Conservation (phyloP, 2,113 vertebrate genomes). For the Chelonoidis abingdonii region DNA sequence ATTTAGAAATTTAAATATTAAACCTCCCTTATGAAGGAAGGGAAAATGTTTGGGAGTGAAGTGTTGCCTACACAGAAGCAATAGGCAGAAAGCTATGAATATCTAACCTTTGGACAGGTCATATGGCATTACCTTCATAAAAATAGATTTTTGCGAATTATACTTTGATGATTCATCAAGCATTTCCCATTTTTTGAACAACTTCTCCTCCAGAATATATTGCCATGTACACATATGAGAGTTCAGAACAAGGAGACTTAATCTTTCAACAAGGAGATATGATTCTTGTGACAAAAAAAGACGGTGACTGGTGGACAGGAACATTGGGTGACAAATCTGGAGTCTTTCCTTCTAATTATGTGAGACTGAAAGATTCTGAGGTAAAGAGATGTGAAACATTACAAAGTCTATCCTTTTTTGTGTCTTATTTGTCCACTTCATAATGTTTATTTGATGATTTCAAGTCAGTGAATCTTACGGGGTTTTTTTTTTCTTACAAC, state of each 20-base stretch:
- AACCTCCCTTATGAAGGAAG: neutral
- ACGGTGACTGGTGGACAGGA: constrained; percentile 99
- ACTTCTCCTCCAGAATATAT: constrained; percentile 88
- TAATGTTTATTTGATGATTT: neutral
- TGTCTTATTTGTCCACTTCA: neutral
- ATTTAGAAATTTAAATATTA: neutral
- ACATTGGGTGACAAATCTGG: constrained; percentile 91
- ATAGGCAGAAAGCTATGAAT: neutral
- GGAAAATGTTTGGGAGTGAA: neutral
- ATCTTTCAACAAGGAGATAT: constrained; percentile 98
- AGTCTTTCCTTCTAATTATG: constrained; percentile 99
- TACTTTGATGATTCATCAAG: neutral
- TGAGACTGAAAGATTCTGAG: constrained; percentile 96
- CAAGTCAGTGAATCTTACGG: neutral
- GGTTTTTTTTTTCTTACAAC: neutral
- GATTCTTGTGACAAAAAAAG: constrained; percentile 96
- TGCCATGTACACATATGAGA: constrained; percentile 99
- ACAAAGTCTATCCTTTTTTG: neutral
- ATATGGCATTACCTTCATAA: neutral
- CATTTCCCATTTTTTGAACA: constrained; percentile 58
- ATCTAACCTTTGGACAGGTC: fast-evolving
- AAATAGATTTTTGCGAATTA: neutral
- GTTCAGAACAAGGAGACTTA: constrained; percentile 97
- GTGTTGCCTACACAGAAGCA: neutral
- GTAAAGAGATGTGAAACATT: constrained; percentile 77